Evolutionary conservation across 2,888 invertebrate species (phyloP).

Genomic region (Orthosia gothica): DNA sequence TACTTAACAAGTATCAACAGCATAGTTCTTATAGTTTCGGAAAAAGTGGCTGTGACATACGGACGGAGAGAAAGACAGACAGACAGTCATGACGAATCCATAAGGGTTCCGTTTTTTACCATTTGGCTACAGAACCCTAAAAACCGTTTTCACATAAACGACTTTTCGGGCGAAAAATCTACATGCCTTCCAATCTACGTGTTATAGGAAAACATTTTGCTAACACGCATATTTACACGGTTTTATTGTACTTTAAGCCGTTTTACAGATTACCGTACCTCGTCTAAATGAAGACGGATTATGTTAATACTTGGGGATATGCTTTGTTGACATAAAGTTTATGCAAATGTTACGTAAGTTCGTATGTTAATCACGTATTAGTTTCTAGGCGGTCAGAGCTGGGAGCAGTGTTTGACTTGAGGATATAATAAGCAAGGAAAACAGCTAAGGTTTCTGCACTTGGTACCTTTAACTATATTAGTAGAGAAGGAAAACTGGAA

Average conservation of each 20-base stretch:
- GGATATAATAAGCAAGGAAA: conserved; percentile 44
- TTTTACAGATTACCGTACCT: conserved; percentile 50
- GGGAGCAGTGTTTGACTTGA: conserved; percentile 16
- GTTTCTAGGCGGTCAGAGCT: conserved; percentile 51
- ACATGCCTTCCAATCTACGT: conserved; percentile 22
- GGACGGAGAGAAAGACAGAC: no score
- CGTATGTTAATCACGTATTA: conserved; percentile 63
- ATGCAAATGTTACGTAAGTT: conserved; percentile 65
- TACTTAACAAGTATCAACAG: no score
- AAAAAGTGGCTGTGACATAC: no score
- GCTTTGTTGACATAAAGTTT: conserved; percentile 64
- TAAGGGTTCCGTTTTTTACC: no score
- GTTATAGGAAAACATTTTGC: conserved; percentile 40
- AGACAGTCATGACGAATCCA: no score
- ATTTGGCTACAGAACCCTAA: no score
- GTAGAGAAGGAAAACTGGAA: no score
- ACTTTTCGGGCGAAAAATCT: conserved; percentile 29
- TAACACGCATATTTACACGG: conserved; percentile 48
- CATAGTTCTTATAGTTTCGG: no score
- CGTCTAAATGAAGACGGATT: conserved; percentile 68
- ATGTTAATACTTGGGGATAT: conserved; percentile 63
- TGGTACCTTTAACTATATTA: background rate
- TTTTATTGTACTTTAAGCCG: conserved; percentile 50
- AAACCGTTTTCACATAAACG: conserved; percentile 21
- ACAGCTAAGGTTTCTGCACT: conserved; percentile 19